Percentiles rank a stretch among this genome's conserved stretches.
Evolutionary conservation across 1,140 invertebrate genomes (phyloP).

Genomic region (Drosophila gunungcola): DNA sequence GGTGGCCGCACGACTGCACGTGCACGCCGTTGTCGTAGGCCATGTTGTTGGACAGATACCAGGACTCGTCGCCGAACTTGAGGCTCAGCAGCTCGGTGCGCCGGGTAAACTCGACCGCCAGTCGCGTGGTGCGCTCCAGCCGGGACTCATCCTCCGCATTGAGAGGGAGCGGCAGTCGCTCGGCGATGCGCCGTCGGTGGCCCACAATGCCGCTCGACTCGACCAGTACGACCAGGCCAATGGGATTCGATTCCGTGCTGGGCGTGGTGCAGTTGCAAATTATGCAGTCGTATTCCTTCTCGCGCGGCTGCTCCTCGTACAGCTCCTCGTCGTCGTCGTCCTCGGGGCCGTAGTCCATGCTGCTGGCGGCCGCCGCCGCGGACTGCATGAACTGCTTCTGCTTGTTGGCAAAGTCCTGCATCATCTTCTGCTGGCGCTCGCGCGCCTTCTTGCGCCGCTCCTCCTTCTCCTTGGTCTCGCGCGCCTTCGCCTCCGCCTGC

Average conservation of each 20-base stretch:
- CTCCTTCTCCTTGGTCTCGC: slow-evolving; percentile 91
- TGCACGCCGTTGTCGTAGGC: slow-evolving; percentile 97
- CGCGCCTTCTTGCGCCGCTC: slow-evolving; percentile 93
- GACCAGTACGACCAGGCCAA: slow-evolving; percentile 95
- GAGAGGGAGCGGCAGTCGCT: slow-evolving; percentile 72
- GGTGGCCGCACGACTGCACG: slow-evolving; percentile 98
- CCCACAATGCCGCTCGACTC: slow-evolving; percentile 81
- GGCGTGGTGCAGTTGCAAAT: slow-evolving; percentile 96
- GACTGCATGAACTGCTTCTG: slow-evolving; percentile 97
- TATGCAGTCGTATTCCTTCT: slow-evolving; percentile 96
- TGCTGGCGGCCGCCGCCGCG: slow-evolving; percentile 89
- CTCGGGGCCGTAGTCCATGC: slow-evolving; percentile 85
- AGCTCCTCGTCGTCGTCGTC: slow-evolving; percentile 88
- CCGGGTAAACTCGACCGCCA: slow-evolving; percentile 72
- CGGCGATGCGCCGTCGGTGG: slow-evolving; percentile 79
- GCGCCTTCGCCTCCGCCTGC: slow-evolving; percentile 90
- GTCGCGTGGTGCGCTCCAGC: slow-evolving; percentile 56
- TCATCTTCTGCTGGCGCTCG: slow-evolving; percentile 95
- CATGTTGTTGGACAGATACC: slow-evolving; percentile 93
- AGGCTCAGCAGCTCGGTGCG: slow-evolving; percentile 73
- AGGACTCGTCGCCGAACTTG: slow-evolving; percentile 87
- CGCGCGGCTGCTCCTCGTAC: slow-evolving; percentile 87
- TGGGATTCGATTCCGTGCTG: slow-evolving; percentile 93
- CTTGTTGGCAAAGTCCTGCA: slow-evolving; percentile 96
- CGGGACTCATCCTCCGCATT: slow-evolving; percentile 69